phyloP scores from a whole-genome alignment of 2,113 vertebrate species.

The Amblyornis subalaris region DNA sequence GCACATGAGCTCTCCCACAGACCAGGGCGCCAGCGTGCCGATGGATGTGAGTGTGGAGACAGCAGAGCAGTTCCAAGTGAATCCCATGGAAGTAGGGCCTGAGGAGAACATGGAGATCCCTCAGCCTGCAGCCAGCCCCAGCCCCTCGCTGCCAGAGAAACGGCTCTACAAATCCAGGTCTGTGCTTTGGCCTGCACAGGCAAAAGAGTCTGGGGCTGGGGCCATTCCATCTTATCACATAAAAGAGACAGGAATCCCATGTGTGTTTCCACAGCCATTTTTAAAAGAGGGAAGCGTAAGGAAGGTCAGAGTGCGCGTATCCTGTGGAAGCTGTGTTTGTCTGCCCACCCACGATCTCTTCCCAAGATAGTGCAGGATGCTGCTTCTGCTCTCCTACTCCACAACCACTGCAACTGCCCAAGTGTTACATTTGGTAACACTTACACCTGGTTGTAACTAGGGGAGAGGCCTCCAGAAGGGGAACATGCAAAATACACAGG shows the following conservation, averaged over 20 bases:
- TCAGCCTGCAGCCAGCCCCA: neutral
- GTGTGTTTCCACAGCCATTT: neutral
- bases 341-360: rapidly evolving
- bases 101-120: neutral
- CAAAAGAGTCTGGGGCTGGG: neutral
- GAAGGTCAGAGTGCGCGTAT: rapidly evolving
- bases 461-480: neutral
- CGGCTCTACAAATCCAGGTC: conserved; percentile 77
- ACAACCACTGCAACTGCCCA: neutral
- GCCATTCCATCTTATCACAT: rapidly evolving
- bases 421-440: neutral
- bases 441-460: neutral
- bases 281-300: neutral
- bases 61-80: neutral
- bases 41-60: conserved; percentile 42
- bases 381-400: neutral
- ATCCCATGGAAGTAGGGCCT: conserved; percentile 67
- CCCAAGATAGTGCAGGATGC: neutral
- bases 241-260: neutral
- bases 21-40: conserved; percentile 30
- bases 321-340: rapidly evolving
- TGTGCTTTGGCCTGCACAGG: neutral
- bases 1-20: neutral
- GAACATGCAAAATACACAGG: neutral
- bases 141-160: neutral